A percentile compares a stretch with the other conserved stretches of the same genome.
Evolutionary conservation across 2,888 invertebrate genomes (phyloP).

Genomic region (Nowickia ferox): DNA sequence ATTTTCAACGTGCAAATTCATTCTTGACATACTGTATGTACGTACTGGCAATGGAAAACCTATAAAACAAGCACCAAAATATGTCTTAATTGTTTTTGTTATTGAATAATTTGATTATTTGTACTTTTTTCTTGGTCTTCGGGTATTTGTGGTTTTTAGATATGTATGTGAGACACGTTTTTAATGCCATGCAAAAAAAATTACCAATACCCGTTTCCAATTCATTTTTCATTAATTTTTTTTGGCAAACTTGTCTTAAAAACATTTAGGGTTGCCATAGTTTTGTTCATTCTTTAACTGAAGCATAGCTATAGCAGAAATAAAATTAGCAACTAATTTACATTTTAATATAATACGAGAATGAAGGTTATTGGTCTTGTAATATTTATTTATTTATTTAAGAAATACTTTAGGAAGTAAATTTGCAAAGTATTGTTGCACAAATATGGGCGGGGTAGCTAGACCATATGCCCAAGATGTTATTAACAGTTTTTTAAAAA

Average conservation of each 20-base stretch:
- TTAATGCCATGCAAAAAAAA: slow-evolving; percentile 39
- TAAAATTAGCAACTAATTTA: no score
- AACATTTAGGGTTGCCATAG: slow-evolving; percentile 44
- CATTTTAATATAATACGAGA: no score
- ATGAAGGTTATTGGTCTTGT: no score
- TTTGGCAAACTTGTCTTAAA: slow-evolving; percentile 54
- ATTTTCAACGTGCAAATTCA: no score
- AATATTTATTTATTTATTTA: no score
- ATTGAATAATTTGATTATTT: slow-evolving; percentile 36
- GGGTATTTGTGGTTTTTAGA: slow-evolving; percentile 46
- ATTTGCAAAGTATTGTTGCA: no score
- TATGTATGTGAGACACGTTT: slow-evolving; percentile 65
- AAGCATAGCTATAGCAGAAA: neutral
- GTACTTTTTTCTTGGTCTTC: slow-evolving; percentile 37
- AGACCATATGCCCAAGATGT: no score
- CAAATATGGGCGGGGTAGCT: no score
- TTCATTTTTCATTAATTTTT: slow-evolving; percentile 29
- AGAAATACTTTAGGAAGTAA: no score
- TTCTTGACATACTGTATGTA: no score
- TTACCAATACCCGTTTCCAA: slow-evolving; percentile 58
- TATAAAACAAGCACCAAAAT: slow-evolving; percentile 26
- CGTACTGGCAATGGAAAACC: slow-evolving; percentile 16
- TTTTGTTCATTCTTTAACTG: neutral
- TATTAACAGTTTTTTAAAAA: no score
- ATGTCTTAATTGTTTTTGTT: slow-evolving; percentile 39